These are phyloP conservation scores for Cheilosia vernalis DNA, from an alignment of 2,888 invertebrate genomes.

Conservation along the genomic window DNA sequence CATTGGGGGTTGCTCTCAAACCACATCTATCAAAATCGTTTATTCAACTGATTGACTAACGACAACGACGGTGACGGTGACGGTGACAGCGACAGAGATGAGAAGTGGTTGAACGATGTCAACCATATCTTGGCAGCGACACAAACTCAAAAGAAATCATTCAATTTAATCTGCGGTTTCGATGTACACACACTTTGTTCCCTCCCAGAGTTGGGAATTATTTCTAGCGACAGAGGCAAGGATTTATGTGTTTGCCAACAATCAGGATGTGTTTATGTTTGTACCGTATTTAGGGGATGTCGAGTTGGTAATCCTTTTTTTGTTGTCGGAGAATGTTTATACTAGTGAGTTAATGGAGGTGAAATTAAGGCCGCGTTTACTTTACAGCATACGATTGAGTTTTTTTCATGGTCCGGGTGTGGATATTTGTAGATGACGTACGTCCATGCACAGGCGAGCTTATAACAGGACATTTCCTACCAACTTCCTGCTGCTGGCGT, in stretches of 20 bases:
- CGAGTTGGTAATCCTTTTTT: slow-evolving; percentile 18
- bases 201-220: slow-evolving; percentile 9
- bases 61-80: neutral
- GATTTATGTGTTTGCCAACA: slow-evolving; percentile 31
- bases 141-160: slow-evolving; percentile 40
- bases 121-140: slow-evolving; percentile 20
- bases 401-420: too few species aligned
- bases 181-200: slow-evolving; percentile 12
- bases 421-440: too few species aligned
- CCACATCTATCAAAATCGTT: slow-evolving; percentile 49
- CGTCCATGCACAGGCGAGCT: too few species aligned
- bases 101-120: slow-evolving; percentile 27
- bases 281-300: slow-evolving; percentile 7
- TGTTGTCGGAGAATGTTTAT: neutral
- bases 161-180: slow-evolving; percentile 41
- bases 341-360: neutral
- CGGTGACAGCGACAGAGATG: slow-evolving; percentile 1
- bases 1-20: neutral
- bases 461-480: too few species aligned
- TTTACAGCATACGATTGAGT: too few species aligned
- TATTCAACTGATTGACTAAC: slow-evolving; percentile 51
- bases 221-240: slow-evolving; percentile 19
- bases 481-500: too few species aligned
- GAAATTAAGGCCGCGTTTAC: too few species aligned
- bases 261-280: slow-evolving; percentile 22